A percentile compares a stretch with the other conserved stretches of the same genome.
These are phyloP conservation scores for Oligia strigilis DNA, from an alignment of 2,888 invertebrate species.

Conservation along the genomic window DNA sequence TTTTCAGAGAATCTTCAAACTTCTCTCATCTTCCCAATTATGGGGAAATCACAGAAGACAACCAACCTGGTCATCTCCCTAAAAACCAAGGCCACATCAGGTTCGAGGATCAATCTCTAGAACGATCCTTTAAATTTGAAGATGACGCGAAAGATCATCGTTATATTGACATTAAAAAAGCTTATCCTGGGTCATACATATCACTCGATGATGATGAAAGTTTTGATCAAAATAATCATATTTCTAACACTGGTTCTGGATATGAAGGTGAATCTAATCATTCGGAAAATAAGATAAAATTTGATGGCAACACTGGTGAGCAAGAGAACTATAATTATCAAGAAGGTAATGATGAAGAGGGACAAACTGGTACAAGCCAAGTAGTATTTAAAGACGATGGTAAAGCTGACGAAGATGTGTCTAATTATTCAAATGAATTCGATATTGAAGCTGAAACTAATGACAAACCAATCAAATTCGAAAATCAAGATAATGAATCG, in stretches of 20 bases:
- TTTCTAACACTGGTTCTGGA: background rate
- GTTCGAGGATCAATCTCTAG: conserved; percentile 53
- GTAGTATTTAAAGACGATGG: conserved; percentile 33
- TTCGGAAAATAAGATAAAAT: conserved; percentile 51
- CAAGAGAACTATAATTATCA: conserved; percentile 1
- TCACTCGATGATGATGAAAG: conserved; percentile 30
- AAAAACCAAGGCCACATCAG: conserved; percentile 47
- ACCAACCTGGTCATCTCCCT: conserved; percentile 38
- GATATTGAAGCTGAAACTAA: conserved; percentile 8
- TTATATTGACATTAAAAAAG: background rate
- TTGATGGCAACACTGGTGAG: conserved; percentile 59
- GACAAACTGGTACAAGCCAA: background rate
- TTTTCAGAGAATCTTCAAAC: conserved; percentile 23
- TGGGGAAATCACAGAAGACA: conserved; percentile 62
- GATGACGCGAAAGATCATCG: conserved; percentile 16
- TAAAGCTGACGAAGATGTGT: conserved; percentile 5
- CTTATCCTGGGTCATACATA: background rate
- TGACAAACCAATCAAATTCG: conserved; percentile 46
- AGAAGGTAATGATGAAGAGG: background rate
- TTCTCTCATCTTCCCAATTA: conserved; percentile 56
- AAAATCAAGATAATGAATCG: conserved; percentile 17
- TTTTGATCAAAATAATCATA: conserved; percentile 33
- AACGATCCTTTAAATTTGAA: conserved; percentile 41
- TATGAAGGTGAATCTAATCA: background rate
- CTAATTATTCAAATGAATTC: conserved; percentile 21